A percentile compares a stretch with the other conserved stretches of the same genome.
Evolutionary conservation across 2,888 invertebrate species (phyloP).

Genomic region (Salticus scenicus): DNA sequence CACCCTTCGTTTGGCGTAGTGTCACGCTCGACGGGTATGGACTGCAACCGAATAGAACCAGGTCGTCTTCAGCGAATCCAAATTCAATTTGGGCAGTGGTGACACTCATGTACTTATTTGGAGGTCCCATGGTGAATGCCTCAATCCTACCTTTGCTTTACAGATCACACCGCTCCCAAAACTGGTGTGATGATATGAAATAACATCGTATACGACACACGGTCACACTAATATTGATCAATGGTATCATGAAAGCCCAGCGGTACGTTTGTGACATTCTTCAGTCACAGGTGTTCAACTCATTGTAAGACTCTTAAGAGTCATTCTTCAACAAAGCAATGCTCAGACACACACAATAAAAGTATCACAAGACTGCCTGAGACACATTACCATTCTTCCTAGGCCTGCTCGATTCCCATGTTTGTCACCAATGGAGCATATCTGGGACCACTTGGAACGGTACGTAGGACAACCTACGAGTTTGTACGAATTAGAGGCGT

Average conservation of each 20-base stretch:
- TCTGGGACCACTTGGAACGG: too few relatives aligned
- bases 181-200: background rate
- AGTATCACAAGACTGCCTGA: background rate
- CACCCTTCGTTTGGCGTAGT: constrained; percentile 13
- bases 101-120: background rate
- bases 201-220: constrained; percentile 2
- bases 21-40: too few relatives aligned
- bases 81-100: constrained; percentile 13
- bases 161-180: background rate
- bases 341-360: background rate
- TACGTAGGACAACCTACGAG: too few relatives aligned
- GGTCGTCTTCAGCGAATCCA: constrained; percentile 14
- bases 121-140: constrained; percentile 4
- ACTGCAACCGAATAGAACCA: too few relatives aligned
- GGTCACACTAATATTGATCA: constrained; percentile 10
- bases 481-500: too few relatives aligned
- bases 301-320: too few relatives aligned
- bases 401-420: constrained; percentile 17
- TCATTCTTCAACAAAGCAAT: constrained; percentile 2
- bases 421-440: constrained; percentile 26
- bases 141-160: constrained; percentile 11
- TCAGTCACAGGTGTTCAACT: too few relatives aligned
- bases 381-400: background rate
- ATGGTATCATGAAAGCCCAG: constrained; percentile 3
- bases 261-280: too few relatives aligned